Base-by-base conservation (phyloP, 64 coral and sea anemone species). In the Actinia tenebrosa region DNA sequence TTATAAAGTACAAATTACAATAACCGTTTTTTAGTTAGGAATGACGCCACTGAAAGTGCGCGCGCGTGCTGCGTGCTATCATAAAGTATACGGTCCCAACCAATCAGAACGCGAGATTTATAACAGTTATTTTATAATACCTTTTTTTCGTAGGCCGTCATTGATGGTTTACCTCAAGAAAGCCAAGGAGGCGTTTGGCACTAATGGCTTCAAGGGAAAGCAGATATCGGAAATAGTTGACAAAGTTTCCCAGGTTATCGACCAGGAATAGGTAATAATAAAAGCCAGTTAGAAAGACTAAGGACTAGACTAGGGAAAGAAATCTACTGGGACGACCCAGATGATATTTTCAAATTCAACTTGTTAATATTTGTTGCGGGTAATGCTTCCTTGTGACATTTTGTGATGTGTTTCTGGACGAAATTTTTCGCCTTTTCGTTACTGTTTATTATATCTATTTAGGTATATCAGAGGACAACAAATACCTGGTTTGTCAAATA, bases 81-180 rank as follows among this genome's bases (percentile, higher is more conserved):
- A 37, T 37, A 37, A 37, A 37, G 30, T 1, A 37, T 37, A 1
- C 30, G 30, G 30, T 0, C 30, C 30, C 30, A 37, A 37, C 30
- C 30, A 37, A 37, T 1, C 30, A 37, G 30, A 37, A 37, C 30
- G 30, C 30, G 30, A 37, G 0, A 37, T 37, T 37, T 37, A 37
- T 37, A 1, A 37, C 30, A 37, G 30, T 66, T 22, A 66, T 20
- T 5, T n/a, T 23, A 66, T 37, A 37, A 37, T 37, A 66, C 20
- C 3, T 8, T 19, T 4, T 20, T 45, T 26, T 80, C 26, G 4
- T 53, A 81, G 79, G 79, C 79, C 79, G 6, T 44, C 42, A 6
- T 27, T 84, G 53, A 84, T 84, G 82, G 56, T 84, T 3, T 84
- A 59, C 16, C 82, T 84, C 27, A 84, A 84, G 82, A 54, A 84